phyloP scores from a whole-genome alignment of 2,888 invertebrate species.

The Nipponacmea schrenckii region DNA sequence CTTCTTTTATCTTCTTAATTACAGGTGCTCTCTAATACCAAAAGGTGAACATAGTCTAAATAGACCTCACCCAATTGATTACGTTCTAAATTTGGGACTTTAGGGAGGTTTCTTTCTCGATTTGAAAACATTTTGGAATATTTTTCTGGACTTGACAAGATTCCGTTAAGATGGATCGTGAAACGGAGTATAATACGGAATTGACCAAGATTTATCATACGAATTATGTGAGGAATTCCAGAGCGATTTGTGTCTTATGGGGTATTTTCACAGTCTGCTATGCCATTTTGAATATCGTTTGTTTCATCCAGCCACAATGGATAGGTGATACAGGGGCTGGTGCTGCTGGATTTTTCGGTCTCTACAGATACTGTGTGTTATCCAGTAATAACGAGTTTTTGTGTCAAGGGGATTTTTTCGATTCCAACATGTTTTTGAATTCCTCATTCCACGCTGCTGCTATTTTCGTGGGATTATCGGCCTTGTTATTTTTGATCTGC shows the following conservation, averaged over 20 bases:
- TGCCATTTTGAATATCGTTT: conserved; percentile 92
- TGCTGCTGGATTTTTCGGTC: conserved; percentile 89
- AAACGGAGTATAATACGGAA: conserved; percentile 51
- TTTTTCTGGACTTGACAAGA: background rate
- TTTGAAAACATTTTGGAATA: background rate
- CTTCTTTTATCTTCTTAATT: background rate
- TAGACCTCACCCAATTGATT: background rate
- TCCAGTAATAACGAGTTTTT: conserved; percentile 71
- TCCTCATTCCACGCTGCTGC: conserved; percentile 87
- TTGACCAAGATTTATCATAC: conserved; percentile 56
- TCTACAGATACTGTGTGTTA: conserved; percentile 87
- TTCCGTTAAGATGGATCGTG: conserved; percentile 38
- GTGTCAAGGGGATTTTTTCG: conserved; percentile 81
- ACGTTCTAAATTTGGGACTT: too few relatives aligned
- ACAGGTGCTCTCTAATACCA: background rate
- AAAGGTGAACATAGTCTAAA: background rate
- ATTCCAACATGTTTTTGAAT: conserved; percentile 82
- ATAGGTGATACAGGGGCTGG: conserved; percentile 74
- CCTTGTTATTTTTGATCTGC: conserved; percentile 82
- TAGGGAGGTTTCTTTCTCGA: background rate
- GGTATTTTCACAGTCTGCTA: conserved; percentile 97
- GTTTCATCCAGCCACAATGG: conserved; percentile 87
- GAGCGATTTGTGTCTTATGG: conserved; percentile 95
- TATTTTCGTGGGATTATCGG: conserved; percentile 87
- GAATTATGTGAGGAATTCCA: conserved; percentile 68